Evolutionary conservation across 2,888 invertebrate genomes (phyloP), one percentile per base, ranked within the genome.

Genomic region (Diplazon laetatorius): DNA sequence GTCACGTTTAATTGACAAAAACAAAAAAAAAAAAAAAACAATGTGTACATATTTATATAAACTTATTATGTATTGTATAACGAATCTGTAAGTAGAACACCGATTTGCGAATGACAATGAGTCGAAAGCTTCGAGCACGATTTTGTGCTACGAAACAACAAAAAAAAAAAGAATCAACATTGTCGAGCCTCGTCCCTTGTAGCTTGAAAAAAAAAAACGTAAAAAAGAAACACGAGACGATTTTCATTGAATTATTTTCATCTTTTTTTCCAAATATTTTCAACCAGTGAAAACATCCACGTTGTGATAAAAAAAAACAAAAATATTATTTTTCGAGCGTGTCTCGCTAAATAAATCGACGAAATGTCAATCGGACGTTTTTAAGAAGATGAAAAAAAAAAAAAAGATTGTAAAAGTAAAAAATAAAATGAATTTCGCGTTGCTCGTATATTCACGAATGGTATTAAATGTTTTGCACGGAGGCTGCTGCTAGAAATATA

Each of bases 241-340:
- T 82, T 72, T 79, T 59, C n/a, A 73, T 76, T 25, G 14, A 25
- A 9, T 14, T 30, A n/a, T 30, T 55, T 55, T 6, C 25, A 25
- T 30, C n/a, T n/a, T 25, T 25, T 14, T 55, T 14, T 73, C 78
- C 30, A 25, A 12, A 73, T 82, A 82, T 81, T 80, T 85, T 82
- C 75, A 66, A n/a, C 55, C 66, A 59, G 70, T 48, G 78, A 79
- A 82, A 80, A 81, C 82, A 76, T 80, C 82, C 77, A 75, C 72
- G 76, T 84, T 85, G 85, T 85, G 85, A 85, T 85, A 85, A 83
- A 30, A 30, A n/a, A n/a, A n/a, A n/a, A n/a, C n/a, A n/a, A n/a
- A n/a, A n/a, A n/a, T n/a, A 82, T 73, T 78, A 71, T 70, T 48
- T 30, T 79, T 83, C 55, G 78, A 78, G 76, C 80, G 80, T 80